Base-by-base conservation (phyloP, 2,797 vertebrate genomes). In the Gymnopithys bicolor region DNA sequence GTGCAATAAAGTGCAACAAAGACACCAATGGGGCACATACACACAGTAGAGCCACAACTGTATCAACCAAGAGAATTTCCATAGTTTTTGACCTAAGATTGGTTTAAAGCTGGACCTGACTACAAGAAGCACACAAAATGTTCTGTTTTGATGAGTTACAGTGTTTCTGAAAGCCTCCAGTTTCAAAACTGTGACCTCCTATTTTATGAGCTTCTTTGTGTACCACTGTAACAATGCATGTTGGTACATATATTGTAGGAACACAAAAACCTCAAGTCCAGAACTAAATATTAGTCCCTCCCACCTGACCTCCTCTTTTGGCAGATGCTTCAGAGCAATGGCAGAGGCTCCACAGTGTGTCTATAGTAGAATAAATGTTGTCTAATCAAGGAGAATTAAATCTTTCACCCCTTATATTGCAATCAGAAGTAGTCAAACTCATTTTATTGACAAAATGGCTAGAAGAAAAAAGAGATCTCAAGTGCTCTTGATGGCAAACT, bases 401-500 rank as follows among this genome's bases (percentile, higher is more conserved):
- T 28, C 33, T 41, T 84, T 80, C 30, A 43, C 4, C 2, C 8
- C 10, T 70, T 84, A 52, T 71, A 6, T 30, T 77, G 13, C 24
- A 60, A 51, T 83, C 41, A 63, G 60, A 79, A 82, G 9, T 3
- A 56, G 23, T 46, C 37, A 60, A 63, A 90, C 17, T 48, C 13
- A 51, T 67, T 81, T 87, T 30, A 12, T 27, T 66, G 64, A 41
- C 51, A 53, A 82, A 95, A 87, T 18, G 16, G 24, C 27, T 45
- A 56, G 41, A 10, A 70, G 35, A 30, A 39, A 39, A 71, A 37
- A 48, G 5, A 64, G 7, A 52, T 43, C 43, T 76, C 18, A 16
- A 58, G 30, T 32, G 17, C 28, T 62, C 28, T 4, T 0, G 0
- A 41, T 23, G n/a, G 4, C 24, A 76, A 53, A 8, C 6, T 73